Percentiles rank a stretch among this genome's conserved stretches.
These are phyloP conservation scores for Thaumatotibia leucotreta DNA, from an alignment of 1,140 invertebrate species.

Conservation along the genomic window DNA sequence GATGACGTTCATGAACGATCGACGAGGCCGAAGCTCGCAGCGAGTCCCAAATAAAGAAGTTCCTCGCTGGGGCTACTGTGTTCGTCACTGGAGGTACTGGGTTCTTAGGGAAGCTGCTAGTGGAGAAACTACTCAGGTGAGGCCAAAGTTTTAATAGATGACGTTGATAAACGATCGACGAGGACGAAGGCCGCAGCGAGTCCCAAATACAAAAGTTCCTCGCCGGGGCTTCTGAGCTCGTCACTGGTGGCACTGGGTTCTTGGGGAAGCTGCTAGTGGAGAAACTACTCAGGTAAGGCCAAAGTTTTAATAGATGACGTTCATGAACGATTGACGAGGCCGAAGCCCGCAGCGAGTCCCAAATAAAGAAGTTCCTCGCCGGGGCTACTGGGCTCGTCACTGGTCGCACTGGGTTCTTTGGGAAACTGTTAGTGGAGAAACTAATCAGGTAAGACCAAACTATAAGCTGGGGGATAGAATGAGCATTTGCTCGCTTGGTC, in stretches of 20 bases:
- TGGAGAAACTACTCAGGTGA: slow-evolving; percentile 89
- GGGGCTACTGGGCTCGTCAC: too few species aligned
- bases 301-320: too few species aligned
- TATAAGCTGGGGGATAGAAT: too few species aligned
- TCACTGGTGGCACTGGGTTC: slow-evolving; percentile 7
- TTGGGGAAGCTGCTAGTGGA: neutral
- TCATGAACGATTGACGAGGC: too few species aligned
- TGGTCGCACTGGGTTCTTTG: too few species aligned
- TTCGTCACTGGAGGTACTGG: slow-evolving; percentile 84
- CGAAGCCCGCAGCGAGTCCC: too few species aligned
- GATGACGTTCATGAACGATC: too few species aligned
- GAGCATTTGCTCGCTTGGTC: too few species aligned
- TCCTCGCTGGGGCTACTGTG: slow-evolving; percentile 74
- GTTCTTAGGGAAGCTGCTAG: slow-evolving; percentile 90
- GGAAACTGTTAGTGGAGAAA: too few species aligned
- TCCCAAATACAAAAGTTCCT: neutral
- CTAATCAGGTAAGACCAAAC: slow-evolving; percentile 78
- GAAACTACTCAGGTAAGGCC: slow-evolving; percentile 48
- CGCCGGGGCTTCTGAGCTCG: slow-evolving; percentile 2
- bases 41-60: slow-evolving; percentile 35
- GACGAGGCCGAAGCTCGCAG: neutral
- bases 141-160: slow-evolving; percentile 5
- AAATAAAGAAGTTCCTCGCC: too few species aligned
- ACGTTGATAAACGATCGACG: too few species aligned
- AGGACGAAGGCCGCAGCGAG: neutral